Base-by-base conservation (phyloP, 2,113 vertebrate species). In the Muntiacus muntjak region DNA sequence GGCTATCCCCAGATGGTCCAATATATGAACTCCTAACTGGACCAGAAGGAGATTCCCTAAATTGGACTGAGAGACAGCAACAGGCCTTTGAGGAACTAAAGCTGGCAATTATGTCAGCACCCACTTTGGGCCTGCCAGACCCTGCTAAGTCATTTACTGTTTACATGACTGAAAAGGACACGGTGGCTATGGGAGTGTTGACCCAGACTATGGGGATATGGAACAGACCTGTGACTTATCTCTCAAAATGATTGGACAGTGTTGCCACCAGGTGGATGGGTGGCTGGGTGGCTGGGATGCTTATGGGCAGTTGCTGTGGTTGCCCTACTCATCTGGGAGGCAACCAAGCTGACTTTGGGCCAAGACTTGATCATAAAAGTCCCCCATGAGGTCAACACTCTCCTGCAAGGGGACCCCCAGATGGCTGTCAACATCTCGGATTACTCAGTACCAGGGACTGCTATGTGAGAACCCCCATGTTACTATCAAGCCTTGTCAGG, bases 181-280 rank as follows among this genome's bases (percentile, higher is more conserved):
- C 7, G 6, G 6, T 71, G 40, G 36, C 6, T 43, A 76, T 43
- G 23, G 23, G 13, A 7, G 23, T 14, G 5, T 26, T 26, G 36
- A 43, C 36, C 11, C 36, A 76, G 6, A 76, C 36, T 76, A 13
- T 76, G 23, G 40, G 71, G 71, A 43, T 40, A 76, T 7, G 23
- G 23, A 13, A 14, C 1, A 40, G 23, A 76, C 71, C 71, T 13
- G 23, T 76, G 40, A 16, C 13, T 25, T 43, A 43, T 43, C 36
- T 76, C 36, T 76, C 1, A 3, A 43, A 76, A 43, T 0, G 36
- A 76, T 2, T 26, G 71, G 36, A 43, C 40, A 15, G 14, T 14
- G 71, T 76, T 40, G 23, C 1, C 3, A 43, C 11, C n/a, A n/a
- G n/a, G n/a, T n/a, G n/a, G n/a, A n/a, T 0, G 0, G 71, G 28